phyloP scores from a whole-genome alignment of 2,888 invertebrate species.

The Meghimatium bilineatum region DNA sequence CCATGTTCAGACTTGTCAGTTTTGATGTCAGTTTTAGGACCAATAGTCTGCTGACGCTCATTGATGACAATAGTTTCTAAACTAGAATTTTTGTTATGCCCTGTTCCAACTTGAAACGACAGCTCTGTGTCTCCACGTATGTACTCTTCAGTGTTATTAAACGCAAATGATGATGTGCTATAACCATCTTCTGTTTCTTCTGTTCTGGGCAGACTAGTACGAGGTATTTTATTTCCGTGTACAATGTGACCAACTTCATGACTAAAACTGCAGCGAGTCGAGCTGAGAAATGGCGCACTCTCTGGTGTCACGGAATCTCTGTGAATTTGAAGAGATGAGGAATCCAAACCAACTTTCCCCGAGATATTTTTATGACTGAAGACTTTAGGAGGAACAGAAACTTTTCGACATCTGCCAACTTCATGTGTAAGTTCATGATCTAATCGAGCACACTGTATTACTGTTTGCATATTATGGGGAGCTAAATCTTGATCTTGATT shows the following conservation, averaged over 20 bases:
- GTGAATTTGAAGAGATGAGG: slow-evolving; percentile 22
- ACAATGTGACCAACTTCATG: slow-evolving; percentile 39
- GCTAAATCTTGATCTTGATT: neutral
- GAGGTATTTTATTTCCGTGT: slow-evolving; percentile 30
- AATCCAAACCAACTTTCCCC: slow-evolving; percentile 4
- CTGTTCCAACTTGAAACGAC: neutral
- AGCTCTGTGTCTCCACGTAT: neutral
- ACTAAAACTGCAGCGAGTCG: slow-evolving; percentile 42
- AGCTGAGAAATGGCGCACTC: slow-evolving; percentile 5
- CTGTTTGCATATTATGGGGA: neutral
- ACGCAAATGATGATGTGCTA: neutral
- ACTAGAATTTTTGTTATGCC: neutral
- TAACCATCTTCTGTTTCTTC: neutral
- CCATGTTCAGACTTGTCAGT: neutral
- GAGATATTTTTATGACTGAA: neutral
- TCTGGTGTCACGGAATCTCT: neutral
- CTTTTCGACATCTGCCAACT: neutral
- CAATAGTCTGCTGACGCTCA: neutral
- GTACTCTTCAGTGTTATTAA: neutral
- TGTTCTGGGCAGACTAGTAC: slow-evolving; percentile 27
- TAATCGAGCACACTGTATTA: neutral
- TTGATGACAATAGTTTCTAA: neutral
- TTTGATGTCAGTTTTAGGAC: neutral
- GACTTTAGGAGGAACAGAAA: neutral
- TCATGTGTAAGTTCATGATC: neutral